Base-by-base conservation (phyloP, 1,140 invertebrate species). In the Lethocerus indicus region DNA sequence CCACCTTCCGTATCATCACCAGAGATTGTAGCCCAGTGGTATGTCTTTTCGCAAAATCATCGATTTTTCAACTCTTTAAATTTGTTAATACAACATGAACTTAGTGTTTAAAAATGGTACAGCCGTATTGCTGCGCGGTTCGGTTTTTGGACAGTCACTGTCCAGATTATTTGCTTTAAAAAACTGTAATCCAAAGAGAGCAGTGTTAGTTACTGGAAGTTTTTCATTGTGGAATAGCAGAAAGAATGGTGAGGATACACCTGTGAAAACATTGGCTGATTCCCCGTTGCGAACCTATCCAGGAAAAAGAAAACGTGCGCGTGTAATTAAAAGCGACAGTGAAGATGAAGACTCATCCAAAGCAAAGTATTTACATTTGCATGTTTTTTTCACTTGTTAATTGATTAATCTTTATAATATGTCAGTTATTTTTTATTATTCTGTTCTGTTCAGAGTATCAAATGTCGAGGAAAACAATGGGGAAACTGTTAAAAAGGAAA, bases 251-350 rank as follows among this genome's bases (percentile, higher is more conserved):
- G 16, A 45, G 18, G 37, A 27, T 47, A 47, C 43, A 16, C 25
- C 28, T 29, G 20, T 27, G 16, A 23, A 51, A 21, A 41, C 14
- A 29, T 24, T 40, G 24, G 29, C 14, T 14, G 42, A 44, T 44
- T 44, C 42, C 9, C 42, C 42, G 29, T 9, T 44, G 12, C n/a
- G 26, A 44, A 27, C 12, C 13, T 42, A 42, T 24, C 21, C 42
- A 1, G 42, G 42, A 16, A 51, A 47, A 32, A 51, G 43, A n/a
- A 49, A 49, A 24, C 51, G 47, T 14, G 9, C 42, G 3, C 28
- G 36, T 32, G 45, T 44, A 25, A 49, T 49, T 25, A 16, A 41
- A 18, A 51, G 50, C 25, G 50, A 51, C 26, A 51, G 50, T 29
- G 50, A 51, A 51, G 50, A 51, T 25, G 50, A 51, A 27, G n/a